Base-by-base conservation (phyloP, 1,140 invertebrate genomes). In the Pachyrhynchus sulphureomaculatus region DNA sequence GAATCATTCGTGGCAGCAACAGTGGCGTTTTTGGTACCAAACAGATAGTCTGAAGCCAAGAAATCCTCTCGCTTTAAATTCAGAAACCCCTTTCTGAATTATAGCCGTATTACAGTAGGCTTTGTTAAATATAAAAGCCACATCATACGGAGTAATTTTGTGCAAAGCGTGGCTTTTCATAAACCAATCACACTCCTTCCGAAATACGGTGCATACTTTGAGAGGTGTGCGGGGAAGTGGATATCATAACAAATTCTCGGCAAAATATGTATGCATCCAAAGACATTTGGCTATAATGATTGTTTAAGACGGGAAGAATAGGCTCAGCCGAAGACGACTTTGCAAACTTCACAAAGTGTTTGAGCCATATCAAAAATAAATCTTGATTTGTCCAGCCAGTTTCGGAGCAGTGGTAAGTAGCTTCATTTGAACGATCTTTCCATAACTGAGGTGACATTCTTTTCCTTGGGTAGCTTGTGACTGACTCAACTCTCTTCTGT, bases 301-400 rank as follows among this genome's bases (percentile, higher is more conserved):
- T 52, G 20, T 63, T 45, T 8, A 55, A 41, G 39, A 63, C 18
- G 15, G 56, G 23, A 5, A 62, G 18, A 18, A 62, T 41, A 20
- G 23, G 45, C n/a, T n/a, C n/a, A n/a, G n/a, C n/a, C 34, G 44
- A 13, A 33, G 73, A 68, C 36, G 70, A 69, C 49, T 73, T 72
- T 8, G 68, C 65, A 70, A 74, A 55, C 32, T 68, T 65, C 12
- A 68, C 45, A 60, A 78, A 77, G 62, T 77, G 72, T 53, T 75
- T 29, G 24, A 77, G 44, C 57, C 69, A 77, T 21, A 45, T 29
- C 2, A 75, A 47, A 61, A 76, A 76, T 34, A 68, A 56, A 9
- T 68, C 55, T 65, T 68, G 66, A 34, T 58, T 72, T 34, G 72
- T 74, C 73, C 76, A 78, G 15, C 77, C 74, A 44, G 73, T 73